Conservation (phyloP, 2,797 vertebrate genomes). For the Stomatorhinus walkeri region DNA sequence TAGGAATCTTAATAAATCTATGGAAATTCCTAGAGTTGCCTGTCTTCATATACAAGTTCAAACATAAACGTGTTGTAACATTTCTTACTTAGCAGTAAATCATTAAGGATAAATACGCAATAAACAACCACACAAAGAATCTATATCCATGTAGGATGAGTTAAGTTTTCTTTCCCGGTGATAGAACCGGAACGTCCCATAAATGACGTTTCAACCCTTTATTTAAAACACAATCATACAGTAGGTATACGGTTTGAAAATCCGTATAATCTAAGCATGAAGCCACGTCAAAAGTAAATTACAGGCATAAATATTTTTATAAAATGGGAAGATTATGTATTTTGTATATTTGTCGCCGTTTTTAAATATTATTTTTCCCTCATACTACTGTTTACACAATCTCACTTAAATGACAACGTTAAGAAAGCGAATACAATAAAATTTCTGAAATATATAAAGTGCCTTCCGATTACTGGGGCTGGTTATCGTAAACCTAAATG, state of each 20-base stretch:
- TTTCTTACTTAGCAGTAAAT: not conserved
- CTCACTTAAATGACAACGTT: not conserved
- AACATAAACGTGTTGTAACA: not conserved
- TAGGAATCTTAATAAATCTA: not conserved
- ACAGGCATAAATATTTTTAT: constrained; percentile 2
- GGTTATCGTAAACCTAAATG: not conserved
- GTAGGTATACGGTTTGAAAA: constrained; percentile 59
- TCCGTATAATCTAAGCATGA: constrained; percentile 26
- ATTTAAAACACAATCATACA: constrained; percentile 85
- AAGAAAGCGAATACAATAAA: not conserved
- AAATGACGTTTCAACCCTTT: constrained; percentile 73
- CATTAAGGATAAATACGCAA: not conserved
- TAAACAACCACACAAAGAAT: not conserved
- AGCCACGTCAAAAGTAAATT: constrained; percentile 37
- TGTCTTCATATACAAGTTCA: not conserved
- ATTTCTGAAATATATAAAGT: not conserved
- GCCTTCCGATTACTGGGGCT: not conserved
- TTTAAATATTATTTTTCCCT: not conserved
- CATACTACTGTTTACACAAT: not conserved
- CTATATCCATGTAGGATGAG: constrained; percentile 32
- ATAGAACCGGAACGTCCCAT: constrained; percentile 76
- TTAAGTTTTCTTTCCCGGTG: constrained; percentile 45
- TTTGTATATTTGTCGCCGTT: not conserved
- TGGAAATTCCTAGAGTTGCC: not conserved
- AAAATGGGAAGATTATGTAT: not conserved